Evolutionary conservation across 2,888 invertebrate species (phyloP), one percentile per base, ranked within the genome.

Genomic region (Lasioglossum calceatum): DNA sequence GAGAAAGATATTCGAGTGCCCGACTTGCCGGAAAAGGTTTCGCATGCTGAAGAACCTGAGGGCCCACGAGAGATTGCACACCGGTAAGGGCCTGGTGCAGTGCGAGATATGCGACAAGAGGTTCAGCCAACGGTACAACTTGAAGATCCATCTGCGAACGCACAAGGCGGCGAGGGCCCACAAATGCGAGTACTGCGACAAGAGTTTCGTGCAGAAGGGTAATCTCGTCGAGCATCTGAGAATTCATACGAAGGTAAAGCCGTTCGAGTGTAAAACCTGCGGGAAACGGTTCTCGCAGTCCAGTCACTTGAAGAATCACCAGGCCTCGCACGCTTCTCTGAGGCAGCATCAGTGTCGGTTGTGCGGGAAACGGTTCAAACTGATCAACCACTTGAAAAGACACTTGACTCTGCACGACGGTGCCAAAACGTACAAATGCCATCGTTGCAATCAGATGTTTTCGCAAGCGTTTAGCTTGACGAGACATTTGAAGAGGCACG

Each of bases 401-500:
- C 95, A 95, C 79, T 86, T 92, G 67, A 93, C 92, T 82, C 89
- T 93, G n/a, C 95, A 95, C 77, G 92, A 92, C 0, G 93, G 93
- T 1, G 83, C 92, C 19, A 95, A 95, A 80, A 84, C 92, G n/a
- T 95, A 95, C 84, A 95, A 95, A 77, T 95, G 95, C 82, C 90
- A 94, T 39, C 92, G 93, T 27, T 96, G 96, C 90, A 93, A 95
- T 78, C 95, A 96, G 87, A 93, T 95, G 61, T 96, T 96, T 89
- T 94, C 95, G 2, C 96, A 96, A 80, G 95, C 96, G 72, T 95
- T 96, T 75, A 96, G 95, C 72, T 93, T 96, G 42, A 95, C 96
- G 71, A 94, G 96, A 87, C 96, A 96, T 88, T 94, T 95, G 78
- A 96, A 96, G 81, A 95, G 94, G 16, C 96, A 96, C 8, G 95